phyloP scores from a whole-genome alignment of 2,888 invertebrate genomes.

The Amiota mariae region DNA sequence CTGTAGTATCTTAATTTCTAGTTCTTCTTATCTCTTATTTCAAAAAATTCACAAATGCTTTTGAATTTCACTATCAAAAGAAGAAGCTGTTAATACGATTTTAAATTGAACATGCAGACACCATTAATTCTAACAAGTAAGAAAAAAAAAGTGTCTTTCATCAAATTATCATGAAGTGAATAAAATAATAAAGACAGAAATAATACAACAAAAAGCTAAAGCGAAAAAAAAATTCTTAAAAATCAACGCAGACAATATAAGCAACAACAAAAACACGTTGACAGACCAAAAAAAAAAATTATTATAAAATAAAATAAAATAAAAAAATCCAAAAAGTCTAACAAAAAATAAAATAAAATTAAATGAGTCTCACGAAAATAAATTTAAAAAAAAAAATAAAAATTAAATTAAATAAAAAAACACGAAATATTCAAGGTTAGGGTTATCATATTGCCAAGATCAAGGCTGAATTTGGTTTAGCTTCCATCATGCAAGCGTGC shows the following conservation, averaged over 20 bases:
- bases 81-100: not conserved
- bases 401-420: conserved; percentile 14
- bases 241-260: conserved; percentile 7
- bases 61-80: not conserved
- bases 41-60: not conserved
- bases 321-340: not conserved
- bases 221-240: conserved; percentile 5
- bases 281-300: not conserved
- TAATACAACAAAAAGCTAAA: not conserved
- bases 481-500: too few species aligned
- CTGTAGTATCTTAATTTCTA: too few species aligned
- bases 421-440: conserved; percentile 61
- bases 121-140: conserved; percentile 17
- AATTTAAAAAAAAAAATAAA: too few species aligned
- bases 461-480: conserved; percentile 54
- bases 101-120: conserved; percentile 26
- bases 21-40: too few species aligned
- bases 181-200: not conserved
- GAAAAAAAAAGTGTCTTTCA: not conserved
- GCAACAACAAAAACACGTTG: not conserved
- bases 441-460: conserved; percentile 71
- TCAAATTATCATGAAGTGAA: not conserved
- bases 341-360: not conserved
- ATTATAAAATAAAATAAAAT: not conserved
- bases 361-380: conserved; percentile 12